Conservation (phyloP, 2,113 vertebrate genomes). For the Lichenostomus cassidix region DNA sequence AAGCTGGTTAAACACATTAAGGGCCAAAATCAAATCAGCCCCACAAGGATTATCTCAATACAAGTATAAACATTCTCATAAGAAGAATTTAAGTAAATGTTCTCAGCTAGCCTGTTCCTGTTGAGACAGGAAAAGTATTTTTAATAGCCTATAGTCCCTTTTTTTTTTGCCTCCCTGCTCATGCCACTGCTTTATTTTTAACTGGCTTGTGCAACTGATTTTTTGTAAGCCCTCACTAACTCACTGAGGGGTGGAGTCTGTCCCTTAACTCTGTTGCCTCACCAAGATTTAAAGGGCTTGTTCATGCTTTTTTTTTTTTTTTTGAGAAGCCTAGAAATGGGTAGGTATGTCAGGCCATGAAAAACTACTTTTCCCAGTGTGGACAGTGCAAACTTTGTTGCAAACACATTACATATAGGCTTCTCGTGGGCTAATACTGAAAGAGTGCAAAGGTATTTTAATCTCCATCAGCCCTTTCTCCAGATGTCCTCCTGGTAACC, state of each 20-base stretch:
- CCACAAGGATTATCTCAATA: background rate
- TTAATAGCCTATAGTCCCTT: background rate
- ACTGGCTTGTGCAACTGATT: background rate
- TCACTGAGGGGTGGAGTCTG: background rate
- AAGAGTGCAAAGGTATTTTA: background rate
- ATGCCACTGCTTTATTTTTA: constrained; percentile 8
- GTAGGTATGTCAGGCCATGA: background rate
- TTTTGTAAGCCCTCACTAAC: background rate
- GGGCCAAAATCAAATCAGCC: background rate
- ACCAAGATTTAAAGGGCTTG: background rate
- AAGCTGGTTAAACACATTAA: background rate
- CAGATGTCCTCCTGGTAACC: background rate
- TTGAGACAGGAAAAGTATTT: background rate
- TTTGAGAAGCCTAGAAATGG: background rate
- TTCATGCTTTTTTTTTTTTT: background rate
- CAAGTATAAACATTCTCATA: constrained; percentile 1
- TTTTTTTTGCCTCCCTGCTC: background rate
- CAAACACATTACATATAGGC: background rate
- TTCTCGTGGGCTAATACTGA: background rate
- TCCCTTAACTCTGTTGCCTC: background rate
- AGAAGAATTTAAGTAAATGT: constrained; percentile 6
- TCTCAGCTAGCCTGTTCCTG: background rate
- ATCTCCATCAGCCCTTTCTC: background rate
- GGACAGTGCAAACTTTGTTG: background rate
- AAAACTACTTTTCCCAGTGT: background rate